Evolutionary conservation across 1,140 invertebrate species (phyloP), one percentile per base, ranked within the genome.

Genomic region (Drosophila ohnishii): DNA sequence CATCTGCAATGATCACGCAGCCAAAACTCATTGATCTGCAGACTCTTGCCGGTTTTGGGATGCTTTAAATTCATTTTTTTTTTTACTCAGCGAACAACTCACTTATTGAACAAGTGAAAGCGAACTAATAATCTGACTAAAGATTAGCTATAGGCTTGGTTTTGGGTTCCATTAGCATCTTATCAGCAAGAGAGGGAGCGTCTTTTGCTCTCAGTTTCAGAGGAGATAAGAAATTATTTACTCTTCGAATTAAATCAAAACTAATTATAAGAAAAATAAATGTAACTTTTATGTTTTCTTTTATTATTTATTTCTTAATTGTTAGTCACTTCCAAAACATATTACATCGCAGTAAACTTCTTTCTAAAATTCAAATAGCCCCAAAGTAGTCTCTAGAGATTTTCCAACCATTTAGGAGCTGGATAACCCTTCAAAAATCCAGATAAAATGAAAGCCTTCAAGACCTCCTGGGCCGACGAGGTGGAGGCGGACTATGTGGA

Each of bases 391-490:
- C 28, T 7, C 16, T 25, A 34, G 3, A 28, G 14, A 16, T 25
- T 16, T 32, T 28, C 14, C 8, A 0, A 2, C 0, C 1, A 8
- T 45, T 59, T 65, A 1, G 30, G 2, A 61, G 11, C 11, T 28
- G 16, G 14, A 9, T 14, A 3, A 32, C 6, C 39, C 5, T 16
- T 32, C 16, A 19, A 50, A 48, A 39, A 32, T 42, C 32, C 16
- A 3, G 5, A 42, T 1, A 16, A n/a, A 19, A 88, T 88, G 77
- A 88, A 96, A 80, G 93, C 96, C 75, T 94, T 95, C 8, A 96
- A 96, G 79, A 95, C 96, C 40, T 97, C 96, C 65, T 98, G 97
- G 97, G 97, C 97, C 28, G 97, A 98, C 93, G 96, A 98, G 85
- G 96, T 97, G 1, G 97, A 98, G 89, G 94, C 96, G 62, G 96